Percentiles rank a stretch among this genome's conserved stretches.
Conservation (phyloP, 2,888 invertebrate species). For the Folsomia candida region DNA sequence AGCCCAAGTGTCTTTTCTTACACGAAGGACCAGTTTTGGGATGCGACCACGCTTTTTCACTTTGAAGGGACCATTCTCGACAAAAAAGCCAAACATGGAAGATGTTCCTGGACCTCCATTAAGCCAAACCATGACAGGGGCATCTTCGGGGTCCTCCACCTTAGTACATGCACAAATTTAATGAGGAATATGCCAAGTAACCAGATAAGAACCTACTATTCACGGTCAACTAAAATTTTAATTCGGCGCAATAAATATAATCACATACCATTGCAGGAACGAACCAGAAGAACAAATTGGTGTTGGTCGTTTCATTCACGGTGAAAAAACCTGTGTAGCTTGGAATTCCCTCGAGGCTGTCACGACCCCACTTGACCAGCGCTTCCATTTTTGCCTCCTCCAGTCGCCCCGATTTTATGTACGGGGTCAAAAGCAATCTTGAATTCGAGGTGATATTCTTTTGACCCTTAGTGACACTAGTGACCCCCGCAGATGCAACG, state of each 20-base stretch:
- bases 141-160: constrained; percentile 31
- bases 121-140: constrained; percentile 59
- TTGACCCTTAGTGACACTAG: not conserved
- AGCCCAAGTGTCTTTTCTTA: constrained; percentile 69
- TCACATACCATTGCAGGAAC: constrained; percentile 13
- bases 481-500: too few relatives aligned
- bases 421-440: not conserved
- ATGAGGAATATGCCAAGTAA: not conserved
- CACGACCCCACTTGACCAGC: not conserved
- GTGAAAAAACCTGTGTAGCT: constrained; percentile 19
- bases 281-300: constrained; percentile 20
- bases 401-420: constrained; percentile 4
- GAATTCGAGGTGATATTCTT: not conserved
- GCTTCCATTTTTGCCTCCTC: not conserved
- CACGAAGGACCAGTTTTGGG: constrained; percentile 49
- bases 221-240: not conserved
- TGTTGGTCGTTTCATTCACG: constrained; percentile 13
- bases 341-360: constrained; percentile 4
- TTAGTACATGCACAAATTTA: not conserved
- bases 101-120: constrained; percentile 63
- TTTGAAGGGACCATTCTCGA: constrained; percentile 63
- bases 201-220: not conserved
- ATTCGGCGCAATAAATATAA: not conserved
- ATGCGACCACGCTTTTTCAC: constrained; percentile 50
- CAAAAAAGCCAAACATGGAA: constrained; percentile 61